A percentile compares a stretch with the other conserved stretches of the same genome.
Conservation (phyloP, 2,888 invertebrate species). For the Julus scanicus region DNA sequence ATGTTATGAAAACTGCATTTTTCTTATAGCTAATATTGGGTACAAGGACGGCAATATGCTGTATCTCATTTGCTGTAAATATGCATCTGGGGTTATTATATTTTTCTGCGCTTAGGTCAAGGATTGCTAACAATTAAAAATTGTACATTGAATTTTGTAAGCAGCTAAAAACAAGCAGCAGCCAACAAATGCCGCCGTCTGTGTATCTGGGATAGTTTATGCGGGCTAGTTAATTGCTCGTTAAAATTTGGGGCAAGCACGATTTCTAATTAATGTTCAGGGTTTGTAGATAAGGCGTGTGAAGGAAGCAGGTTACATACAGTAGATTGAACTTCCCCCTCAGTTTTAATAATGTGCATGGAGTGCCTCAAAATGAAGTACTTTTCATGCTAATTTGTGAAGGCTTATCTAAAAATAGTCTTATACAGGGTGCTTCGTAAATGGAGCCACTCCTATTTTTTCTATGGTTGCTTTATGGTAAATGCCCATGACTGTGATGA, state of each 20-base stretch:
- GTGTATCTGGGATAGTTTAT: slow-evolving; percentile 27
- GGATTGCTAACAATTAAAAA: slow-evolving; percentile 27
- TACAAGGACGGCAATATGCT: not conserved
- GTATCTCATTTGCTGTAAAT: not conserved
- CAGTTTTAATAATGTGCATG: not conserved
- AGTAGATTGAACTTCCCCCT: not conserved
- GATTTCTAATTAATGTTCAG: slow-evolving; percentile 41
- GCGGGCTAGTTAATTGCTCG: slow-evolving; percentile 39
- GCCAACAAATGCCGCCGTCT: not conserved
- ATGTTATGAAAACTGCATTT: slow-evolving; percentile 28
- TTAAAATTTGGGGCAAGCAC: slow-evolving; percentile 39
- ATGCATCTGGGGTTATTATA: not conserved
- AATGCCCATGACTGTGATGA: too few species aligned
- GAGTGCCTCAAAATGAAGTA: not conserved
- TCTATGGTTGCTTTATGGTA: not conserved
- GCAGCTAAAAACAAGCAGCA: not conserved
- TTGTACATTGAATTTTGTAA: not conserved
- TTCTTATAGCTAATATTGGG: not conserved
- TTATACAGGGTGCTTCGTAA: not conserved
- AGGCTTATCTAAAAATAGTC: not conserved
- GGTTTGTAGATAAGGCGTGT: not conserved
- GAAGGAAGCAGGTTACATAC: not conserved
- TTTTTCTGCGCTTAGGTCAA: slow-evolving; percentile 16
- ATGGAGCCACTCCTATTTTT: not conserved
- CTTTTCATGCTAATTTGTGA: not conserved